Base-by-base conservation (phyloP, 2,797 vertebrate genomes). In the Acanthopagrus latus region DNA sequence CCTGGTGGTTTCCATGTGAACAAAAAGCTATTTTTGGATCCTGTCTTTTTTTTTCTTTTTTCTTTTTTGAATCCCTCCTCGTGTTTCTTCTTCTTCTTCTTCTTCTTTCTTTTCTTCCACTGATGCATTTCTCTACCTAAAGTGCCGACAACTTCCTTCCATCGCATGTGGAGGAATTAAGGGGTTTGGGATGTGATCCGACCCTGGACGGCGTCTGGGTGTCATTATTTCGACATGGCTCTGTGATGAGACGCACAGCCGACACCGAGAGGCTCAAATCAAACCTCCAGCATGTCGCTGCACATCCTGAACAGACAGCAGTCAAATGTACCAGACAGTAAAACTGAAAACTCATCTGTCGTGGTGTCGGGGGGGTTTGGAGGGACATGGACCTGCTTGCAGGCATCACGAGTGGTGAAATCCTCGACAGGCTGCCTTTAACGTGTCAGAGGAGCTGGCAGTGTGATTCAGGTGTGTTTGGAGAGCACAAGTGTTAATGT, bases 1-100 rank as follows among this genome's bases (percentile, higher is more conserved):
- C 78, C 41, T 17, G 74, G 54, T 81, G 78, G 88, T 92, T 92
- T 92, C 89, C 90, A 89, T 92, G 90, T 84, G 82, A 92, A 90
- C 91, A 60, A 78, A 85, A 89, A 80, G 27, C 82, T 92, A 89
- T 90, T 90, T 91, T 82, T 88, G 82, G 88, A 78, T n/a, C 47
- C 29, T 0, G 20, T 46, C 13, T 44, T 44, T 44, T 25, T 27
- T 27, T 27, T 27, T 27, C 2, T 33, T 33, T 23, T 66, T 21
- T 27, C 1, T 63, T 51, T 23, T 41, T 27, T 38, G 3, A 38
- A 12, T 52, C 21, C 4, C 11, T 65, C 12, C 27, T 10, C 33
- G 9, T 65, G 6, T 23, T 12, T 56, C 2, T 59, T 51, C 17
- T 5, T 55, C 20, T 17, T 21, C 38, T 46, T 25, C 20, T 16